Evolutionary conservation across 2,888 invertebrate genomes (phyloP).

Genomic region (Mycalesis mineus): DNA sequence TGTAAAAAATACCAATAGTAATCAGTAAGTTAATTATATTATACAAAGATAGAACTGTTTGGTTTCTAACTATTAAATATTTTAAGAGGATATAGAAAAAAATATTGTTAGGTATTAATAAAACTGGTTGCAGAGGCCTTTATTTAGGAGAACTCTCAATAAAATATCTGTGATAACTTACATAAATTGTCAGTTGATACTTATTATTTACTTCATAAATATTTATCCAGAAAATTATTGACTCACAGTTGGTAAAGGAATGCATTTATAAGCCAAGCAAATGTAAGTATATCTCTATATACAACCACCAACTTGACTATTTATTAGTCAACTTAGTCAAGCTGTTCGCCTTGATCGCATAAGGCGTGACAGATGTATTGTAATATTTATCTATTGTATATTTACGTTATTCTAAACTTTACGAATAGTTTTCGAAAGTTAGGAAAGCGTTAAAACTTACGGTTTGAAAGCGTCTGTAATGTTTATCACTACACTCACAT

Average conservation of each 20-base stretch:
- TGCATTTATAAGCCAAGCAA: background rate
- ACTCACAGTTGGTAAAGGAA: background rate
- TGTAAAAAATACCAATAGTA: too few species aligned
- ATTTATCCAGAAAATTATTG: background rate
- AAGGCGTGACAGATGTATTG: background rate
- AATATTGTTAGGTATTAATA: background rate
- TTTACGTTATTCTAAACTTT: background rate
- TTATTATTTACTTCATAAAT: background rate
- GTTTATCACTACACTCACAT: background rate
- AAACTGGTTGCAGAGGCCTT: background rate
- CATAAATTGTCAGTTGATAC: background rate
- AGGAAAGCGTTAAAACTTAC: constrained; percentile 1
- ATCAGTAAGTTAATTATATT: too few species aligned
- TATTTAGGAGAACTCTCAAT: background rate
- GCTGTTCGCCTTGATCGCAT: constrained; percentile 22
- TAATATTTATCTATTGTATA: background rate
- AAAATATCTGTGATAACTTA: background rate
- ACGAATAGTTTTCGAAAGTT: background rate
- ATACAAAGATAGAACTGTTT: too few species aligned
- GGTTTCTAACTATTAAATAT: too few species aligned
- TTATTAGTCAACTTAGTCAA: background rate
- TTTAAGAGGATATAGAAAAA: background rate
- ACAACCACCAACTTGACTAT: background rate
- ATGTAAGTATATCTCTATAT: background rate
- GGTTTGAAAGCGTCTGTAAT: background rate